phyloP scores from a whole-genome alignment of 2,888 invertebrate species.

The Amphimallon solstitiale region DNA sequence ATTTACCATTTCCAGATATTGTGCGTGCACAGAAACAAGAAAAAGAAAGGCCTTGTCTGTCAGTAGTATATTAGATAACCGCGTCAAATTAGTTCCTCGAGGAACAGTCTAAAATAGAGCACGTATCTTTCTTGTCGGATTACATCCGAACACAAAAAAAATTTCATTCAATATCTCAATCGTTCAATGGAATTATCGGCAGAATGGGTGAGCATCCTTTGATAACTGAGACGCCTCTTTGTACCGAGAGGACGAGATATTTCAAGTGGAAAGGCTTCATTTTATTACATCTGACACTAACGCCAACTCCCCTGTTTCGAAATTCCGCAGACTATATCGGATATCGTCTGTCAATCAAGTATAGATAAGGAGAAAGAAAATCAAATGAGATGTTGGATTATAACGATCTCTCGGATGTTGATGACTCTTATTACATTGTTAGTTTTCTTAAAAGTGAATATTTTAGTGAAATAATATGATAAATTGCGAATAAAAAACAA shows the following conservation, averaged over 20 bases:
- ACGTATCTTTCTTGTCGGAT: slow-evolving; percentile 32
- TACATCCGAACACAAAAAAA: slow-evolving; percentile 32
- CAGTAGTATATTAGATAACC: slow-evolving; percentile 27
- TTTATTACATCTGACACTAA: slow-evolving; percentile 52
- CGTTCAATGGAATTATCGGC: slow-evolving; percentile 36
- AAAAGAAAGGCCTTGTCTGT: not conserved
- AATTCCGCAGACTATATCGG: slow-evolving; percentile 6
- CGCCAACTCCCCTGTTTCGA: slow-evolving; percentile 17
- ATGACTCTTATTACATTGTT: too few species aligned
- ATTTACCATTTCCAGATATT: not conserved
- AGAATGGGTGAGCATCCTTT: slow-evolving; percentile 33
- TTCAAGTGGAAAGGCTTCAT: slow-evolving; percentile 50
- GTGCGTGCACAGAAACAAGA: not conserved
- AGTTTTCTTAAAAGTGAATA: too few species aligned
- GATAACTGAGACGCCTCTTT: slow-evolving; percentile 36
- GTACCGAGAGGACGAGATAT: slow-evolving; percentile 24
- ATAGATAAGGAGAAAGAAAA: not conserved
- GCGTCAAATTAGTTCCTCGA: slow-evolving; percentile 13
- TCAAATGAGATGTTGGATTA: not conserved
- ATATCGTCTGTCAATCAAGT: slow-evolving; percentile 19
- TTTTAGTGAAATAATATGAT: too few species aligned
- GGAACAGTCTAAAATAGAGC: slow-evolving; percentile 29
- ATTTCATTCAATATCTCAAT: slow-evolving; percentile 38
- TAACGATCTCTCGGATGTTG: too few species aligned
- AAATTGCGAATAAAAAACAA: too few species aligned